Conservation (phyloP, 1,140 invertebrate species). For the Cheumatopsyche charites region DNA sequence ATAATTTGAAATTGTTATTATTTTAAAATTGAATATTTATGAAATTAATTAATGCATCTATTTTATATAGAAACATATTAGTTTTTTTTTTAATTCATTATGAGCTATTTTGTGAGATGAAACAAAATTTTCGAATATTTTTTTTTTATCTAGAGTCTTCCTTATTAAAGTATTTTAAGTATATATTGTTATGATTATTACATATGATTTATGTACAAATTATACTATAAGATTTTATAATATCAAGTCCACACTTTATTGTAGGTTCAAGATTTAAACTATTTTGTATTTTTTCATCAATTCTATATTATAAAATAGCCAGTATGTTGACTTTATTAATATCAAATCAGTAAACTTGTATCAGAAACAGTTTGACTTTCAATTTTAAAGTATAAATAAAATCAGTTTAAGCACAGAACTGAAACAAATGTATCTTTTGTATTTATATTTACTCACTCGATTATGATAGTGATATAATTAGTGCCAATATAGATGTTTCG, state of each 20-base stretch:
- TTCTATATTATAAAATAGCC: too few relatives aligned
- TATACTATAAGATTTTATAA: constrained; percentile 2
- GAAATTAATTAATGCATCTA: constrained; percentile 7
- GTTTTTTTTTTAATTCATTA: background rate
- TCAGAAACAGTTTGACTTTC: too few relatives aligned
- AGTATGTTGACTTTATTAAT: too few relatives aligned
- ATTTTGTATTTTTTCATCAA: too few relatives aligned
- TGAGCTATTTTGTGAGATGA: background rate
- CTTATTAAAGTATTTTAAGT: background rate
- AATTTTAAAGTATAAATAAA: too few relatives aligned
- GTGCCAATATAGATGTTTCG: background rate
- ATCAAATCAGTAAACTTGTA: too few relatives aligned
- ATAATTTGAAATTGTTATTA: too few relatives aligned
- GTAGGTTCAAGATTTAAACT: too few relatives aligned
- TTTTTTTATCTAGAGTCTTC: constrained; percentile 8
- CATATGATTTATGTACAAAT: constrained; percentile 14
- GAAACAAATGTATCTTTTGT: background rate
- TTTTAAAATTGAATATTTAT: too few relatives aligned
- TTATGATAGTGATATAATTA: constrained; percentile 13
- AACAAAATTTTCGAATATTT: background rate
- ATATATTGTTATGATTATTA: constrained; percentile 2
- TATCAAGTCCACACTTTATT: too few relatives aligned
- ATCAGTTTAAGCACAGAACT: background rate
- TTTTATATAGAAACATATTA: background rate
- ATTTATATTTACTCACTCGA: background rate